Evolutionary conservation across 2,797 vertebrate genomes (phyloP), one percentile per base, ranked within the genome.

Genomic region (Cyprinodon diabolis): DNA sequence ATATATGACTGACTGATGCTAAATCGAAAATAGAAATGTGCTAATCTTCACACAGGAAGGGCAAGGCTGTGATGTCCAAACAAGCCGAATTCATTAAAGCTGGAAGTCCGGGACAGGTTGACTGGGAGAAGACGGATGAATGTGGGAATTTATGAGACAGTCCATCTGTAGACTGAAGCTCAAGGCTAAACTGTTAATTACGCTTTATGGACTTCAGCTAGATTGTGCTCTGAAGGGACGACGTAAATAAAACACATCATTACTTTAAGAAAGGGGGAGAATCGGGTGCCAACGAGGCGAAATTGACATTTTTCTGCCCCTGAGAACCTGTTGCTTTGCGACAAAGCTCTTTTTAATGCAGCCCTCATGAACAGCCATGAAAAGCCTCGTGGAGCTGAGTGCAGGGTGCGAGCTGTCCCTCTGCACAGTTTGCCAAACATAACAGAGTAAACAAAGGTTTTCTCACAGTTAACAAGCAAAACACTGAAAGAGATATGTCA

Each of bases 291-390:
- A 88, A 90, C 83, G 75, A 88, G 90, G 85, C 87, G 86, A 91
- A 93, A 90, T 91, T 92, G 93, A 94, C 92, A 96, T 96, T 96
- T 96, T 96, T 96, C 85, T 84, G 85, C 90, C 83, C 87, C 89
- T 86, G 87, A 92, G 94, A 95, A 93, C 55, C 91, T 89, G 96
- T 96, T 96, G 95, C 95, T 95, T 92, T 96, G 96, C 95, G 90
- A 96, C 95, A 95, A 95, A 95, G 94, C 69, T 87, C 82, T 95
- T 96, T 96, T 95, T 93, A 94, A 94, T 94, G 92, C 86, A 84
- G 72, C 87, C 74, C 88, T 77, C 85, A 94, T 87, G 92, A 81
- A 85, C 92, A 89, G 66, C 76, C 74, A 68, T 94, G 93, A 96
- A 95, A 91, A 90, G 94, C 79, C 75, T 69, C 80, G 74, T 75